Evolutionary conservation across 2,113 vertebrate genomes (phyloP), one percentile per base, ranked within the genome.

Genomic region (Pyxicephalus adspersus): DNA sequence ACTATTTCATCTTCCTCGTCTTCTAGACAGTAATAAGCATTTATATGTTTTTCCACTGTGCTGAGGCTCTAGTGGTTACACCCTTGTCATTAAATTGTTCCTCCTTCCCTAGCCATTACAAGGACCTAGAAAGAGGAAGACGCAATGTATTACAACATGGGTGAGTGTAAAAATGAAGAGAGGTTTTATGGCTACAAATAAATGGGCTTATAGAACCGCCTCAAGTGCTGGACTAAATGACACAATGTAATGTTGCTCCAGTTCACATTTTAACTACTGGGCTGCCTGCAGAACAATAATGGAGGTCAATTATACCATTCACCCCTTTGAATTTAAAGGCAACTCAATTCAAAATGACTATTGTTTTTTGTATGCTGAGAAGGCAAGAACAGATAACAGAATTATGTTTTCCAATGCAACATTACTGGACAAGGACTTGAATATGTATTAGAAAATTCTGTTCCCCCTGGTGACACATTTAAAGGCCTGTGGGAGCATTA

Each of bases 71-170:
- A n/a, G 23, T 64, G 61, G 52, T 75, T 58, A 73, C 60, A 75
- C 80, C 80, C 80, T 65, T 58, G 63, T 66, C 63, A 82, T 82
- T 64, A 81, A 80, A 71, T 71, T 60, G 77, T 51, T 74, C 58
- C 55, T 81, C 45, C 57, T 74, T 64, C 79, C 79, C 16, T 25
- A 71, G 50, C 66, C 28, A 55, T 81, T 73, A 81, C 45, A 19
- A 75, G 50, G 80, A 52, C 45, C 71, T 34, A 66, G 80, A 66
- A 58, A 34, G 68, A 55, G 45, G 29, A 64, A 74, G 79, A n/a
- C 54, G 45, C 64, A 64, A 25, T 79, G 60, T 63, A 81, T 74
- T 81, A 82, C 23, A 65, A 34, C 45, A 73, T 66, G 61, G 51
- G 23, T 57, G 54, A 20, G 52, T 60, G 54, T 58, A 45, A 28